Evolutionary conservation across 2,113 vertebrate genomes (phyloP).

Genomic region (Albula goreensis): DNA sequence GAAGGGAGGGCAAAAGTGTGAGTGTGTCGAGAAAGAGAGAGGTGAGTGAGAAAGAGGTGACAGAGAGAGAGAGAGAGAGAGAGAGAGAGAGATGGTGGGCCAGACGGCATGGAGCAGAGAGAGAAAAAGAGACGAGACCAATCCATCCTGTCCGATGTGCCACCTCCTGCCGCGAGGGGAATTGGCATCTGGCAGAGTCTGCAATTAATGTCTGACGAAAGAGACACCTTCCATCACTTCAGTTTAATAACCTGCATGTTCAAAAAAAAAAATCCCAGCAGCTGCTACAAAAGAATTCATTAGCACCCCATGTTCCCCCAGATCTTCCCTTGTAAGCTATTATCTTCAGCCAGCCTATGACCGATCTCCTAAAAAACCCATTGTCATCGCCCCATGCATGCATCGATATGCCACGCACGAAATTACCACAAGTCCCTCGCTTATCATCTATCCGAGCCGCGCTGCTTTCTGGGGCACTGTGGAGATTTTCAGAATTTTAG

Average conservation of each 20-base stretch:
- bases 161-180: conserved; percentile 44
- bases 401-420: conserved; percentile 2
- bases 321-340: conserved; percentile 59
- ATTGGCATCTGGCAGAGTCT: conserved; percentile 57
- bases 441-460: background rate
- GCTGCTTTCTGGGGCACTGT: background rate
- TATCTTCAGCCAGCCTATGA: conserved; percentile 41
- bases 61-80: conserved; percentile 8
- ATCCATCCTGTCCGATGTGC: conserved; percentile 50
- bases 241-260: conserved; percentile 62
- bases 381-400: background rate
- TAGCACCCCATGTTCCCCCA: conserved; percentile 55
- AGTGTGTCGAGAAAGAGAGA: background rate
- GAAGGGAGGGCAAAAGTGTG: conserved; percentile 18
- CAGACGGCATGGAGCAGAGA: conserved; percentile 5
- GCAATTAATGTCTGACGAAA: conserved; percentile 61
- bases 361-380: background rate
- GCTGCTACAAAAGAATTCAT: conserved; percentile 64
- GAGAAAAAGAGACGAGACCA: conserved; percentile 43
- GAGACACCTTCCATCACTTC: conserved; percentile 58
- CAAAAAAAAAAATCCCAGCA: conserved; percentile 56
- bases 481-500: background rate
- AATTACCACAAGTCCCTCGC: background rate
- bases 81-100: background rate
- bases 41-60: conserved; percentile 9